A percentile compares a stretch with the other conserved stretches of the same genome.
These are phyloP conservation scores for Periplaneta americana DNA, from an alignment of 1,140 invertebrate genomes.

Conservation along the genomic window DNA sequence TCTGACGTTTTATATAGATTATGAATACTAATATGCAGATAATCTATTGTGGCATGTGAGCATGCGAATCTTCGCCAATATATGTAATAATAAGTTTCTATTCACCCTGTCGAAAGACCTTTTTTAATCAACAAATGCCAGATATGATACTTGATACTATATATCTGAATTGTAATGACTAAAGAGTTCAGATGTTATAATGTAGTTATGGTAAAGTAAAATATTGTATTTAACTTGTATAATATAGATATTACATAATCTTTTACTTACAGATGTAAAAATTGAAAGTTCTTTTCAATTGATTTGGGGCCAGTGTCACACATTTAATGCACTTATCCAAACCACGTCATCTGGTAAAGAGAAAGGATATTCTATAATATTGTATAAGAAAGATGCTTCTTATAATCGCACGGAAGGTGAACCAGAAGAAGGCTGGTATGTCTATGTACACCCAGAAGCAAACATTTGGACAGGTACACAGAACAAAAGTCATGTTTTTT, in stretches of 20 bases:
- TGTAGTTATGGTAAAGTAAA: too few species aligned
- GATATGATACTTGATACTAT: too few species aligned
- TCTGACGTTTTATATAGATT: too few species aligned
- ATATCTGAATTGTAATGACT: too few species aligned
- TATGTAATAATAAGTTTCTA: too few species aligned
- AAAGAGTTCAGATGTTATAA: too few species aligned
- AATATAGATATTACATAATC: background rate
- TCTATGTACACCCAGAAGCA: conserved; percentile 37
- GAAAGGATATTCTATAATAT: conserved; percentile 37
- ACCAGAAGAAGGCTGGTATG: conserved; percentile 38
- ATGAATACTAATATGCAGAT: too few species aligned
- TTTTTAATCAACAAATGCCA: too few species aligned
- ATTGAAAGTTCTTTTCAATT: conserved; percentile 41
- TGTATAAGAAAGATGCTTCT: conserved; percentile 34
- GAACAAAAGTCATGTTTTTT: background rate
- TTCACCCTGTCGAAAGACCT: too few species aligned
- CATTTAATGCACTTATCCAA: conserved; percentile 39
- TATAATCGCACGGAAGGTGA: conserved; percentile 28
- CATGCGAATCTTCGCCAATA: too few species aligned
- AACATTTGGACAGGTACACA: conserved; percentile 41
- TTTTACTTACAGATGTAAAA: conserved; percentile 20
- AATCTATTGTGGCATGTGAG: too few species aligned
- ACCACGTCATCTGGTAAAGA: conserved; percentile 27
- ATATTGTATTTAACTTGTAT: too few species aligned
- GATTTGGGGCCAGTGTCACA: conserved; percentile 45